Conservation (phyloP, 2,797 vertebrate genomes). For the Hyperoplus immaculatus region DNA sequence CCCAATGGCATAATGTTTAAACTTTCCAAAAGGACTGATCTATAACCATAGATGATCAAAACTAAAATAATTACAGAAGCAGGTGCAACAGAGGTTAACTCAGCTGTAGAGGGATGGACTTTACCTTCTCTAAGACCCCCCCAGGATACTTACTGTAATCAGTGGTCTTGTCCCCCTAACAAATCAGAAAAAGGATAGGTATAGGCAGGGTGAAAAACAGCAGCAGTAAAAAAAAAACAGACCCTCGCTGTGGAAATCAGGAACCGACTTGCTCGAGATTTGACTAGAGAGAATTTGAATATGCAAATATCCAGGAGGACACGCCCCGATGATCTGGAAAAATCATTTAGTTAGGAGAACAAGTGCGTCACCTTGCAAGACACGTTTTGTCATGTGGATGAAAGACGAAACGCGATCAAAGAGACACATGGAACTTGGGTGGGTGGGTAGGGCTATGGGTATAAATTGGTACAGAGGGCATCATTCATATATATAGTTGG, state of each 20-base stretch:
- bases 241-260: slow-evolving; percentile 48
- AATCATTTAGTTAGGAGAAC: slow-evolving; percentile 56
- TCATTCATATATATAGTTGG: slow-evolving; percentile 41
- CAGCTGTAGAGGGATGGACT: background rate
- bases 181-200: background rate
- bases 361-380: slow-evolving; percentile 47
- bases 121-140: background rate
- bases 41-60: background rate
- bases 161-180: background rate
- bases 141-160: background rate
- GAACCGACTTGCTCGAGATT: slow-evolving; percentile 42
- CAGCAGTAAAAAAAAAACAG: slow-evolving; percentile 45
- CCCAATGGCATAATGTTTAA: background rate
- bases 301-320: slow-evolving; percentile 62
- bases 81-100: background rate
- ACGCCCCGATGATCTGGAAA: slow-evolving; percentile 49
- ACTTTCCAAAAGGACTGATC: background rate
- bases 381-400: slow-evolving; percentile 54
- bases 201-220: slow-evolving; percentile 19
- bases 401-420: slow-evolving; percentile 65
- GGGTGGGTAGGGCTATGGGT: background rate
- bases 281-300: slow-evolving; percentile 69
- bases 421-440: slow-evolving; percentile 20
- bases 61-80: background rate
- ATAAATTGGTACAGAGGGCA: slow-evolving; percentile 32